A percentile compares a stretch with the other conserved stretches of the same genome.
phyloP scores from a whole-genome alignment of 2,113 vertebrate genomes.

The Marmota monax region DNA sequence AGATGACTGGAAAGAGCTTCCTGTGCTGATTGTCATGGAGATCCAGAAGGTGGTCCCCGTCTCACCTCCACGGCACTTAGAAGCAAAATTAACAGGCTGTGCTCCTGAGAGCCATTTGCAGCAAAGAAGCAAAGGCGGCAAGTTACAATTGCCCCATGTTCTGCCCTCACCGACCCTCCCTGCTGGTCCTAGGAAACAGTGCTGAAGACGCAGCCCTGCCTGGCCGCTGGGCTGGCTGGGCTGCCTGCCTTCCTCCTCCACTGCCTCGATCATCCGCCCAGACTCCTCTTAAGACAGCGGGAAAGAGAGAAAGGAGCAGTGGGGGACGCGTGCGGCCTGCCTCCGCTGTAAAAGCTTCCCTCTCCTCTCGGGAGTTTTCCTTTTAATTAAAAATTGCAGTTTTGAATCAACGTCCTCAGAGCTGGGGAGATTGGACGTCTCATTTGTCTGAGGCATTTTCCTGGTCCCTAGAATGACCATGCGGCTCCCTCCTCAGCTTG shows the following conservation, averaged over 20 bases:
- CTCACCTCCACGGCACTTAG: background rate
- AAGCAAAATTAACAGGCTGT: background rate
- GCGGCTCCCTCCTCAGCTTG: background rate
- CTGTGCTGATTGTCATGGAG: background rate
- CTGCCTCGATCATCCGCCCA: background rate
- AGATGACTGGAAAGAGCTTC: background rate
- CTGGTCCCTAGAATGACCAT: background rate
- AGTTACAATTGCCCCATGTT: fast-evolving
- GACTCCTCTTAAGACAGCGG: background rate
- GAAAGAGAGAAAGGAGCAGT: background rate
- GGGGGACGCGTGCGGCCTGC: fast-evolving
- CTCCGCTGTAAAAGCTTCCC: background rate
- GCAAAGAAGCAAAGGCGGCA: background rate
- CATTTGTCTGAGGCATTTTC: background rate
- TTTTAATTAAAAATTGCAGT: background rate
- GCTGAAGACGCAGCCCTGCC: fast-evolving
- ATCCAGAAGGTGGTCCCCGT: fast-evolving
- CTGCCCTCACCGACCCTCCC: background rate
- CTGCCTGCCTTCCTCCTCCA: background rate
- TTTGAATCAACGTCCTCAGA: background rate
- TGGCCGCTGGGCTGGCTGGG: background rate
- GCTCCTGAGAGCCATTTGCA: background rate
- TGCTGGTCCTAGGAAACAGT: fast-evolving
- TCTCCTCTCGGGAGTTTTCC: background rate
- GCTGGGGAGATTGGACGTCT: background rate